Base-by-base conservation (phyloP, 2,797 vertebrate genomes). In the Hephaestus fuliginosus region DNA sequence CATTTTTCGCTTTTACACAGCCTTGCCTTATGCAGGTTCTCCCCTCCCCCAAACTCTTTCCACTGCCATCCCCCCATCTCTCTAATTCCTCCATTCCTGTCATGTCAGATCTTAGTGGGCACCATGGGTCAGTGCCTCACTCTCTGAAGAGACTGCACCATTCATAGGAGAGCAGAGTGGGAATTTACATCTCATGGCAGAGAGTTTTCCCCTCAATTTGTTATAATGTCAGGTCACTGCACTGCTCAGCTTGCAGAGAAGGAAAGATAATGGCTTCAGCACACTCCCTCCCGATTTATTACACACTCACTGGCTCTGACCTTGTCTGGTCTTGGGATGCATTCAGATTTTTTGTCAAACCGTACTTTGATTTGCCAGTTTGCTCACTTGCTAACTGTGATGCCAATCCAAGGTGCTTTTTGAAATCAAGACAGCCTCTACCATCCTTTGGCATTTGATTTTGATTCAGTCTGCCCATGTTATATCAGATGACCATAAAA, bases 181-280 rank as follows among this genome's bases (percentile, higher is more conserved):
- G 96, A 95, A 96, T 97, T 99, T 97, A 97, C 96, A 97, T 98
- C 97, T 97, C 92, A 60, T 93, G 89, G 90, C 87, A 93, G 95
- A 93, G 95, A 95, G 93, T 96, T 97, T 98, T 97, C 96, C 96
- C 96, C 96, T 98, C 97, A 97, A 97, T 98, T 98, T 98, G 96
- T 96, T 96, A 94, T 95, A 95, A 95, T 95, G 95, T 93, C 95
- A 97, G 97, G 97, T 98, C 97, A 97, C 92, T 93, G 96, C 96
- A 93, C 94, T 89, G 94, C 95, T 96, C 91, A 80, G 93, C 93
- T 95, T 91, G 95, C 93, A 95, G 92, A 94, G 91, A 94, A 90
- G 95, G 89, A 88, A 96, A 96, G 95, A 96, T 97, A 97, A 97
- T 97, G 96, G 96, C 93, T 94, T 84, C 87, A 43, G 74, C 83